Evolutionary conservation across 2,113 vertebrate genomes (phyloP).

Genomic region (Lepus europaeus): DNA sequence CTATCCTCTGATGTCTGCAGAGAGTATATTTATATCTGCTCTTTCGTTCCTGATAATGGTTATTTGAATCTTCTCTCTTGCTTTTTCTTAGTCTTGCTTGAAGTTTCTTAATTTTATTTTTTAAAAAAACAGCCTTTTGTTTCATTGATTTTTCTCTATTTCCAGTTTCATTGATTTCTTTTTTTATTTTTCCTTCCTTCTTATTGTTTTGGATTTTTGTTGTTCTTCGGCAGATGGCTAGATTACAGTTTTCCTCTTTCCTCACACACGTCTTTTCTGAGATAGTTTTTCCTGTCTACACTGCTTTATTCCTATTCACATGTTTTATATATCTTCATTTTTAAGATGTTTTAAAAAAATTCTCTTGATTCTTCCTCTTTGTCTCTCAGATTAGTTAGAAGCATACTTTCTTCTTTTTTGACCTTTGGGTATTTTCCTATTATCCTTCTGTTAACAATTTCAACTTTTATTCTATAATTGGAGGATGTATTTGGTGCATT

Average conservation of each 20-base stretch:
- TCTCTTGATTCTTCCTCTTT: neutral
- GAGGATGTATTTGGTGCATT: neutral
- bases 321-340: neutral
- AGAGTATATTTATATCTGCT: too few relatives aligned
- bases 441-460: neutral
- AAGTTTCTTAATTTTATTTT: neutral
- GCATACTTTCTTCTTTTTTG: neutral
- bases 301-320: neutral
- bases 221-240: neutral
- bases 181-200: neutral
- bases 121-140: neutral
- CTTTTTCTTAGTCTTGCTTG: neutral
- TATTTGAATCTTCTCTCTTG: neutral
- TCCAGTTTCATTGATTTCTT: neutral
- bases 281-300: neutral
- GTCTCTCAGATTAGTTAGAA: neutral
- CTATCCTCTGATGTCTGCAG: neutral
- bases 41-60: neutral
- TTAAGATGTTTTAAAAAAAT: neutral
- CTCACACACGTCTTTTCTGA: neutral
- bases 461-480: neutral
- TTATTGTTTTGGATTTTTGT: neutral
- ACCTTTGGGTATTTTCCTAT: neutral
- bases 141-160: conserved; percentile 2
- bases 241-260: neutral